Evolutionary conservation across 1,140 invertebrate species (phyloP), one percentile per base, ranked within the genome.

Genomic region (Eufriesea mexicana): DNA sequence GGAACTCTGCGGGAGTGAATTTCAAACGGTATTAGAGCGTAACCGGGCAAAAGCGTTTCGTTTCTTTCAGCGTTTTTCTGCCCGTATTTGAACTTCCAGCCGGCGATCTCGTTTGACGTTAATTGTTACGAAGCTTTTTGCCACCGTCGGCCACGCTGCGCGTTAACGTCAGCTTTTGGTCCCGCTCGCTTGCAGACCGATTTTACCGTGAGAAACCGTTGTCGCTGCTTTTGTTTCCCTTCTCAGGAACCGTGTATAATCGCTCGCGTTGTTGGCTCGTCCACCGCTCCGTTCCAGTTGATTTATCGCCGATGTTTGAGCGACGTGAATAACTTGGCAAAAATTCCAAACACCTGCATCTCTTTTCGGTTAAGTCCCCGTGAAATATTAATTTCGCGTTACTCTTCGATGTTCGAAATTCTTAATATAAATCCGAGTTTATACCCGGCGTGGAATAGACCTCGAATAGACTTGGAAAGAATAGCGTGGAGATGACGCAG

Each of bases 1-100:
- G 12, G 47, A 49, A 59, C 79, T 57, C 35, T 54, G 42, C 62
- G 62, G 45, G 73, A 76, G 49, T 75, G 79, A 82, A 82, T 82
- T 82, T 82, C 79, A 76, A 82, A 82, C 73, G 73, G 73, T 59
- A 76, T 76, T 76, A 82, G 79, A 82, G 73, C 79, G 62, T 67
- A 28, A 47, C 51, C 25, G 51, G 51, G 51, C 20, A 14, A 81
- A 73, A 75, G 61, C 72, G 61, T 67, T 64, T 47, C 49, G 54
- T 18, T 49, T 75, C 72, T 81, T 81, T 81, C 72, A 66, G 47
- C 79, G 62, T 76, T 76, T 81, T 67, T 47, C 61, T 51, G 25
- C 59, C 72, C 72, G 79, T 73, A 67, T 81, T 76, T 81, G 62
- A 82, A 68, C 71, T 81, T 35, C 61, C 59, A 25, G 9, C 12